Evolutionary conservation across 2,797 vertebrate species (phyloP).

Genomic region (Heterohyrax brucei): DNA sequence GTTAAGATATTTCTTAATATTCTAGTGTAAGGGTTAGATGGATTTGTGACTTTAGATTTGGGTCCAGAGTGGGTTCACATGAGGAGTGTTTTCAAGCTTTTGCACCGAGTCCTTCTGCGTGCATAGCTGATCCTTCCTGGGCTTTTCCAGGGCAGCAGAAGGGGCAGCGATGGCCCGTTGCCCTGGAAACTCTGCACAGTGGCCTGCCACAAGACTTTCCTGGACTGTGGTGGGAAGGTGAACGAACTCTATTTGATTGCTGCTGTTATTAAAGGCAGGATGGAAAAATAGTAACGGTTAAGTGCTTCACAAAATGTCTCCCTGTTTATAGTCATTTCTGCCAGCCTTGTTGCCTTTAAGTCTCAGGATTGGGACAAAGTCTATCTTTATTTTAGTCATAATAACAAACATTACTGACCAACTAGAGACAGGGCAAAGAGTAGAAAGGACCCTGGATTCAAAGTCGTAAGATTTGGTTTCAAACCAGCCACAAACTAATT

Average conservation of each 20-base stretch:
- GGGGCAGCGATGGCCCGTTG: slow-evolving; percentile 7
- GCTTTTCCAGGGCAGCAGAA: slow-evolving; percentile 43
- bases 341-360: slow-evolving; percentile 67
- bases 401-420: slow-evolving; percentile 42
- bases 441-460: slow-evolving; percentile 57
- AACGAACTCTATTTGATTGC: slow-evolving; percentile 56
- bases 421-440: slow-evolving; percentile 10
- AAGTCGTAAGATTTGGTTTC: slow-evolving; percentile 60
- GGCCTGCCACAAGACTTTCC: slow-evolving; percentile 58
- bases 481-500: slow-evolving; percentile 58
- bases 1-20: background rate
- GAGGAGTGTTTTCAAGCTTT: background rate
- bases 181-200: slow-evolving; percentile 67
- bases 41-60: background rate
- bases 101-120: background rate
- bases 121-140: background rate
- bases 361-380: slow-evolving; percentile 58
- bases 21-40: background rate
- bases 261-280: slow-evolving; percentile 71
- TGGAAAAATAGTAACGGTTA: slow-evolving; percentile 77
- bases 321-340: slow-evolving; percentile 72
- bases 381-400: slow-evolving; percentile 73
- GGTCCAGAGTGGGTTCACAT: background rate
- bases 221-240: background rate
- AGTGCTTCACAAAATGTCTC: slow-evolving; percentile 72